Evolutionary conservation across 1,140 invertebrate genomes (phyloP), one percentile per base, ranked within the genome.

Genomic region (Ephestia elutella): DNA sequence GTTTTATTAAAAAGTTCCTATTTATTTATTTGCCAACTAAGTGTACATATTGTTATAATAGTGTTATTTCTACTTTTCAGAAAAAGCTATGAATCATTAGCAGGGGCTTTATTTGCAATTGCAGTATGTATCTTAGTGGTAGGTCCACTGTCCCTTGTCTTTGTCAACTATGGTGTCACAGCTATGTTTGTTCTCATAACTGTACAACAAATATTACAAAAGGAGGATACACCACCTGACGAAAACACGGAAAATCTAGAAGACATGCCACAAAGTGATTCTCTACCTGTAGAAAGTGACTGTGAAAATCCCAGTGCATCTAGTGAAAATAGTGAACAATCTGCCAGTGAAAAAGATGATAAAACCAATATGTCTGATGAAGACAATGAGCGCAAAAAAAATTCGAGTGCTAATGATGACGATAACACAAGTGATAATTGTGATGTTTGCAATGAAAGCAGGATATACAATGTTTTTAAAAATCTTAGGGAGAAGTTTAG

Each of bases 151-250:
- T 88, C 90, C 0, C 67, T 92, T 8, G 90, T 89, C 63, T 71
- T 91, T 13, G 78, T 92, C 2, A 92, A 90, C 66, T 92, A 90
- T 75, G 79, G 90, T 17, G 76, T 93, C 17, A 85, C 90, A 11
- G 75, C 80, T 7, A 79, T 90, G 49, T 90, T 92, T 63, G 72
- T 79, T 0, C 54, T 92, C 9, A 85, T 92, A 15, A 88, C 90
- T 4, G 17, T 89, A 8, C 92, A 93, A 60, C 91, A 92, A 64
- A 35, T 89, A 10, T 75, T 87, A 53, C 79, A 79, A 55, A 63
- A 53, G 15, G 69, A 73, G 54, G 62, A 66, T 49, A 32, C 1
- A 50, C 49, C 18, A 50, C 0, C 35, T 1, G 54, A 57, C 17
- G 56, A 60, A 18, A 49, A 32, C 19, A 9, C 44, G 8, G 25